Evolutionary conservation across 2,113 vertebrate genomes (phyloP), one percentile per base, ranked within the genome.

Genomic region (Catharus minimus): DNA sequence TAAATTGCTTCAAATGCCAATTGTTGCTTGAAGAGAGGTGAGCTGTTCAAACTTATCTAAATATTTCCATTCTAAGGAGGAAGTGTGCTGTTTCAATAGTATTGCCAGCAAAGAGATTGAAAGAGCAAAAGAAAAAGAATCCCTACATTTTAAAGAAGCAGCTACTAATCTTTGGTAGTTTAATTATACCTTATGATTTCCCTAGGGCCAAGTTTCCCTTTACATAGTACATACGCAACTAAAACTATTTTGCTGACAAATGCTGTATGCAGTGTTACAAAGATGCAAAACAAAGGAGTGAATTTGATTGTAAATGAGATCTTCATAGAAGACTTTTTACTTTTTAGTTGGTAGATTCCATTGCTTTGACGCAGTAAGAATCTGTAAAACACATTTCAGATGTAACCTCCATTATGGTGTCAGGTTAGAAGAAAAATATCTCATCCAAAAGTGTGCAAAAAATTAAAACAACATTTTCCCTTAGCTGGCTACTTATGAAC

Each of bases 131-230:
- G 4, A 7, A 78, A 91, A 77, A 50, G 39, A 44, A 21, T 3
- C 11, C 15, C 24, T 26, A 49, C 26, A 69, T 93, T 96, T 95
- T 89, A 95, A 92, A 96, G 79, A 86, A 95, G 66, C 36, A 73
- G 39, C 62, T 80, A 52, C 66, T 68, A 21, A 19, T 90, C 9
- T 91, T 75, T 90, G 36, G 58, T 85, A 86, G 56, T 91, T 96
- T 91, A 94, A 95, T 94, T 92, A 81, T 75, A 78, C 58, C 43
- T 81, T 92, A 61, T 43, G 76, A 83, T 87, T 95, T 67, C 85
- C 64, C 47, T 67, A 23, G 38, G 44, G 76, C 72, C 77, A 88
- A 52, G 53, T 89, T 95, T 90, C 81, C 71, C 66, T 96, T 94
- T 86, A 61, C 36, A 49, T 28, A 43, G 36, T 72, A 67, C 10